phyloP scores from a whole-genome alignment of 2,113 vertebrate genomes.

The Prionailurus bengalensis region DNA sequence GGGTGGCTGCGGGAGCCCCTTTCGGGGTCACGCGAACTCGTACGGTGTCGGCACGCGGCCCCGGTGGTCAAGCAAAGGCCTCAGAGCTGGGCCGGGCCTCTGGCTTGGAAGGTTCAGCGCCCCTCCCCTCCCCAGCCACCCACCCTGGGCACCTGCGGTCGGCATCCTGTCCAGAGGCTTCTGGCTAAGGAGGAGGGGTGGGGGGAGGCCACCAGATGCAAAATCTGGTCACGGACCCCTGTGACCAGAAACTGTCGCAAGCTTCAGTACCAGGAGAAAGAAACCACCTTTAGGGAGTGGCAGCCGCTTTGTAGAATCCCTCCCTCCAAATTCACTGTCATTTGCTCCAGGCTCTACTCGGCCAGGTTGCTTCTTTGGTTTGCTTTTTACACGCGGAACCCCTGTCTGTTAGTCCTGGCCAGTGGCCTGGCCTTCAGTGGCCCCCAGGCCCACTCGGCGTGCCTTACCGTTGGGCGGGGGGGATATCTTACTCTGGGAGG shows the following conservation, averaged over 20 bases:
- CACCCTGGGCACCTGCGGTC: fast-evolving
- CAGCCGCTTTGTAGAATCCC: fast-evolving
- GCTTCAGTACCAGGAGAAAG: background rate
- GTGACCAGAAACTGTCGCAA: background rate
- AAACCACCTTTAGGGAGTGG: fast-evolving
- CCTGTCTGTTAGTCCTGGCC: background rate
- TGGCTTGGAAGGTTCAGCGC: background rate
- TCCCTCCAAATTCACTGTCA: background rate
- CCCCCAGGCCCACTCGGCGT: fast-evolving
- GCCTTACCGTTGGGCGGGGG: fast-evolving
- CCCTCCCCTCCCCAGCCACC: background rate
- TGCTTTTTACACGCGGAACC: background rate
- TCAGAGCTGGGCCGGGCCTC: background rate
- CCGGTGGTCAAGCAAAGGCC: background rate
- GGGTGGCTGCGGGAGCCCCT: background rate
- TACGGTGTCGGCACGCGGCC: fast-evolving
- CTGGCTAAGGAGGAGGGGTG: background rate
- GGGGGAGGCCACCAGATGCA: background rate
- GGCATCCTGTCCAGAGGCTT: background rate
- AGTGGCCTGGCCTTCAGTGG: background rate
- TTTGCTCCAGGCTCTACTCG: background rate
- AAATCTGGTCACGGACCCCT: background rate
- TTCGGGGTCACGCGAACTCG: background rate
- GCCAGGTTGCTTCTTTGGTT: background rate
- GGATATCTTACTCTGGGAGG: background rate